These are phyloP conservation scores for Chascanopsetta lugubris DNA, from an alignment of 2,113 vertebrate genomes.

Conservation along the genomic window DNA sequence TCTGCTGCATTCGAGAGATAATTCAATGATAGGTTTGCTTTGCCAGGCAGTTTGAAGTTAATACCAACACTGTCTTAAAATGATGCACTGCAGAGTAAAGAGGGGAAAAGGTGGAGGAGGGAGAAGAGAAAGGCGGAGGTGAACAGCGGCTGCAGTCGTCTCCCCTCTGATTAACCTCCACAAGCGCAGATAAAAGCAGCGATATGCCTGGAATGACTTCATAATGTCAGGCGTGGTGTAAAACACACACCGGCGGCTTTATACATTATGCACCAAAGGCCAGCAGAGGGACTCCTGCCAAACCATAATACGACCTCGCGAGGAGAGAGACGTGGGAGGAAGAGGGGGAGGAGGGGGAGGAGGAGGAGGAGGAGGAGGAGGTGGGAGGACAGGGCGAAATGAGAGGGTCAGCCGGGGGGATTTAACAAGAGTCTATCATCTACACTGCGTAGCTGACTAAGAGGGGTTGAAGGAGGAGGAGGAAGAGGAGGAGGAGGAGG, in stretches of 20 bases:
- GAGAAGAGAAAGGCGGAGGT: conserved; percentile 8
- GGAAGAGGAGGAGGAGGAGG: too few relatives aligned
- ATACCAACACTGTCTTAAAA: conserved; percentile 27
- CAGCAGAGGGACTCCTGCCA: conserved; percentile 71
- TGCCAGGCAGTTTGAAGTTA: conserved; percentile 1
- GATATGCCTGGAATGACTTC: conserved; percentile 75
- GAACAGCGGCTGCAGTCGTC: conserved; percentile 45
- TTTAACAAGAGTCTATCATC: conserved; percentile 74
- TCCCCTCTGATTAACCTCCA: conserved; percentile 76
- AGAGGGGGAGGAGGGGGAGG: not conserved
- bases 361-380: conserved; percentile 12
- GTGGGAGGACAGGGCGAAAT: conserved; percentile 51
- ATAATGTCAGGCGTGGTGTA: conserved; percentile 78
- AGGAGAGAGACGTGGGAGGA: conserved; percentile 24
- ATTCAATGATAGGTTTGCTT: conserved; percentile 18
- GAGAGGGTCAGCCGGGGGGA: conserved; percentile 66
- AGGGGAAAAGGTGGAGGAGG: not conserved
- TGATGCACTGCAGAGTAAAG: conserved; percentile 30
- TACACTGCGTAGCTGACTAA: conserved; percentile 45
- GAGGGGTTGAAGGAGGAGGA: conserved; percentile 32
- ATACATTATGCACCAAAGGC: conserved; percentile 80
- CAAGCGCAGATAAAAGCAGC: conserved; percentile 72
- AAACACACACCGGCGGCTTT: conserved; percentile 78
- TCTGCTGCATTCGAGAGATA: not conserved
- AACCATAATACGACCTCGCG: conserved; percentile 78